Percentiles rank a stretch among this genome's conserved stretches.
phyloP scores from a whole-genome alignment of 2,113 vertebrate species.

The Urocitellus parryii region DNA sequence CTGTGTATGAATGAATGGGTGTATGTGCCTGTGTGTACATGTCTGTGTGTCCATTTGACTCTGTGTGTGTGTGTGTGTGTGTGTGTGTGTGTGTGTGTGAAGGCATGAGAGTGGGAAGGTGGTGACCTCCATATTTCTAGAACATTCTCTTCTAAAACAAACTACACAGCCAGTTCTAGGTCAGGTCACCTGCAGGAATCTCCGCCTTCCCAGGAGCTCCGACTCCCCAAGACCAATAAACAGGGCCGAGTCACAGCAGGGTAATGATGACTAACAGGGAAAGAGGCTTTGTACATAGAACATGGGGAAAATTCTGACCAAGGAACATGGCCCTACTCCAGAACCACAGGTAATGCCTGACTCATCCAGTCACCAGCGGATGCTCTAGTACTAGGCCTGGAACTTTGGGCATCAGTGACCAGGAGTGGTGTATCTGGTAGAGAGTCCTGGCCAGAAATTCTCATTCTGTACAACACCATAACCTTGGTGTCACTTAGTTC shows the following conservation, averaged over 20 bases:
- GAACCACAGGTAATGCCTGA: neutral
- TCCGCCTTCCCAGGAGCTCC: neutral
- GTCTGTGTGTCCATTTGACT: neutral
- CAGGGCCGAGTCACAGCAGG: neutral
- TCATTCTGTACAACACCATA: neutral
- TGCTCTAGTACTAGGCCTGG: neutral
- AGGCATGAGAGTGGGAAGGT: neutral
- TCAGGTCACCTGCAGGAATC: neutral
- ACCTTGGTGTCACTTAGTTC: neutral
- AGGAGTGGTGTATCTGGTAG: neutral
- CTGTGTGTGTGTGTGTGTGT: too few species aligned
- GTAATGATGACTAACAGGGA: neutral
- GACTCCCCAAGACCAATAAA: neutral
- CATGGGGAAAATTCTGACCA: neutral
- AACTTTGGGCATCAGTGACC: neutral
- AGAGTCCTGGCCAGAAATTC: neutral
- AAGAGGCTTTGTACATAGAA: neutral
- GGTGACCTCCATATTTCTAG: neutral
- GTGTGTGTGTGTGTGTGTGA: neutral
- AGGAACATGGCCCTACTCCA: neutral
- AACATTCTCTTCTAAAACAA: neutral
- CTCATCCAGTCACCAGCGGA: neutral
- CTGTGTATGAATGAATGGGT: neutral
- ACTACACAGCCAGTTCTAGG: neutral
- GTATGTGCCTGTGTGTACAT: neutral